Evolutionary conservation across 2,888 invertebrate genomes (phyloP).

Genomic region (Orthonychiurus folsomi): DNA sequence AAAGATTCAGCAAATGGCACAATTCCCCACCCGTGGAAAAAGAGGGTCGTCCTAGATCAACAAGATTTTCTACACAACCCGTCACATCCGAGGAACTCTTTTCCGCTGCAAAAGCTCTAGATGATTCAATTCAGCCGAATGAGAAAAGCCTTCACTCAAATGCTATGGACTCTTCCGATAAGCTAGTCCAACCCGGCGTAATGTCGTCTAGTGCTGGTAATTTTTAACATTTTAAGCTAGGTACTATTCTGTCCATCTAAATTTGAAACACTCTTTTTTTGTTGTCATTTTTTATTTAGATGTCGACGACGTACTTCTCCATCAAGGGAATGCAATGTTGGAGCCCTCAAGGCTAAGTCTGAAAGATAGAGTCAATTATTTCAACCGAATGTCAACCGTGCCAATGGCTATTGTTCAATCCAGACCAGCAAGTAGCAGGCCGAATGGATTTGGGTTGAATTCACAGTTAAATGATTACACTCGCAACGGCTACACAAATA

Average conservation of each 20-base stretch:
- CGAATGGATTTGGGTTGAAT: not conserved
- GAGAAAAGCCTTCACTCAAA: too few species aligned
- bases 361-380: slow-evolving; percentile 29
- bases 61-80: slow-evolving; percentile 27
- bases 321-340: not conserved
- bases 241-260: too few species aligned
- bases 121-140: too few species aligned
- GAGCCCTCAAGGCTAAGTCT: slow-evolving; percentile 29
- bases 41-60: not conserved
- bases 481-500: not conserved
- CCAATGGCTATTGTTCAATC: slow-evolving; percentile 2
- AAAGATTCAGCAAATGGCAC: slow-evolving; percentile 36
- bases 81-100: slow-evolving; percentile 28
- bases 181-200: not conserved
- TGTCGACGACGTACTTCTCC: not conserved
- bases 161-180: not conserved
- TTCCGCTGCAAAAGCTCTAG: not conserved
- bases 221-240: not conserved
- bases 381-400: slow-evolving; percentile 11
- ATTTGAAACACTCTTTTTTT: not conserved
- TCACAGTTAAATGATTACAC: not conserved
- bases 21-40: not conserved
- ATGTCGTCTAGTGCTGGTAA: not conserved
- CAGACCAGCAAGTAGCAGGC: not conserved
- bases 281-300: too few species aligned